phyloP scores from a whole-genome alignment of 2,888 invertebrate genomes.

The Hermaeophaga mercurialis region DNA sequence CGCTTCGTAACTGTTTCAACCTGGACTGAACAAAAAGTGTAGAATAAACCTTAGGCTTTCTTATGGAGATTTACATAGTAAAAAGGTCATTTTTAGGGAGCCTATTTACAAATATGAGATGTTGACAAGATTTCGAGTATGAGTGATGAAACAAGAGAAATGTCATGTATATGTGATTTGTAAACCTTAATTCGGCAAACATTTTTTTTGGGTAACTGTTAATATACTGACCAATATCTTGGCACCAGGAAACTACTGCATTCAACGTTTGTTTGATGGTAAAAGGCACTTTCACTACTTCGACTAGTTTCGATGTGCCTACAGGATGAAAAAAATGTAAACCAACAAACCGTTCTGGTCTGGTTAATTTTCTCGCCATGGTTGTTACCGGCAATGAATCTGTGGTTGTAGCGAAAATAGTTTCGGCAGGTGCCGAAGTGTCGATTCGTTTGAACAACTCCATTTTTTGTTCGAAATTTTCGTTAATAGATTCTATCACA shows the following conservation, averaged over 20 bases:
- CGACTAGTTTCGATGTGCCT: constrained; percentile 9
- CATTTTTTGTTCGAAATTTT: constrained; percentile 11
- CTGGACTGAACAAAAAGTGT: no score
- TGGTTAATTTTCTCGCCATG: constrained; percentile 5
- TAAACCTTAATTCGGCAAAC: no score
- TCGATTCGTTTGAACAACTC: constrained; percentile 7
- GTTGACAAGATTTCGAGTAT: no score
- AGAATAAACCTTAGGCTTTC: no score
- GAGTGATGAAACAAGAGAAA: no score
- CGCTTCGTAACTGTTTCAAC: no score
- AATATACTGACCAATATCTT: constrained; percentile 13
- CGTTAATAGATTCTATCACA: constrained; percentile 11
- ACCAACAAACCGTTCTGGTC: constrained; percentile 11
- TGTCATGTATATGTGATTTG: no score
- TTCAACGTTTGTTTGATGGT: constrained; percentile 9
- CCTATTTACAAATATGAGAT: no score
- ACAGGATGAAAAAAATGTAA: constrained; percentile 21
- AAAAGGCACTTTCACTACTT: constrained; percentile 9
- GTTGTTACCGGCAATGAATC: constrained; percentile 4
- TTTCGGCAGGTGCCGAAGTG: not conserved
- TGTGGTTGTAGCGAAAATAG: constrained; percentile 19
- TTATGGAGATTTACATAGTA: no score
- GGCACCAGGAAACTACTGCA: constrained; percentile 10
- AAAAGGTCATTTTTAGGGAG: no score
- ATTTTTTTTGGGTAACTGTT: no score